Evolutionary conservation across 2,113 vertebrate genomes (phyloP).

Genomic region (Protobothrops flavoviridis): DNA sequence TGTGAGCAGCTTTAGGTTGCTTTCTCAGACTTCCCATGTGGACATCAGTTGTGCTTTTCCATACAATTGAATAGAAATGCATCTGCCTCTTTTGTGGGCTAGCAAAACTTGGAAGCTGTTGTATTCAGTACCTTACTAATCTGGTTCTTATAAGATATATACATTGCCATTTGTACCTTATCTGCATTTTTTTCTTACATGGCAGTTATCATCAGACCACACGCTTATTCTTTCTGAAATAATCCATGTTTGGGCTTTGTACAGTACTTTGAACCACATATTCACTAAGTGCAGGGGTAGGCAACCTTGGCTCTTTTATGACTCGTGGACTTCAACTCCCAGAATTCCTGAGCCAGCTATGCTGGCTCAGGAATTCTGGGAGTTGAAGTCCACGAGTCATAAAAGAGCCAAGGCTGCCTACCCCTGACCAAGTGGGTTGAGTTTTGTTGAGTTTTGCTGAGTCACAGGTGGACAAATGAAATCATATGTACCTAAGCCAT

Average conservation of each 20-base stretch:
- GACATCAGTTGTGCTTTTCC: not conserved
- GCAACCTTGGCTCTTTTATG: too few species aligned
- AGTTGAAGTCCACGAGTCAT: too few species aligned
- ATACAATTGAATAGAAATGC: not conserved
- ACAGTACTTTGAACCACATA: not conserved
- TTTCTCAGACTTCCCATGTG: not conserved
- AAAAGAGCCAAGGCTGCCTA: too few species aligned
- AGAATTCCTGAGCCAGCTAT: too few species aligned
- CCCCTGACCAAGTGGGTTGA: not conserved
- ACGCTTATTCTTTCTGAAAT: not conserved
- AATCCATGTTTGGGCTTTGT: not conserved
- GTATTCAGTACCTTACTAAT: not conserved
- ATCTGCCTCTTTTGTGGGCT: not conserved
- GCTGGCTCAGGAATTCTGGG: too few species aligned
- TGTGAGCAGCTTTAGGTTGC: not conserved
- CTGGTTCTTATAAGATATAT: not conserved
- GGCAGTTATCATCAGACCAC: not conserved
- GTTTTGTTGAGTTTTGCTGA: not conserved
- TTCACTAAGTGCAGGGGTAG: not conserved
- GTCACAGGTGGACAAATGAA: not conserved
- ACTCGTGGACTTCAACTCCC: too few species aligned
- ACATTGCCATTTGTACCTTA: not conserved
- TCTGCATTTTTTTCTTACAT: not conserved
- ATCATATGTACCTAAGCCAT: not conserved
- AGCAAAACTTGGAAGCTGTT: not conserved